A percentile compares a stretch with the other conserved stretches of the same genome.
phyloP scores from a whole-genome alignment of 2,113 vertebrate species.

The Zosterops lateralis region DNA sequence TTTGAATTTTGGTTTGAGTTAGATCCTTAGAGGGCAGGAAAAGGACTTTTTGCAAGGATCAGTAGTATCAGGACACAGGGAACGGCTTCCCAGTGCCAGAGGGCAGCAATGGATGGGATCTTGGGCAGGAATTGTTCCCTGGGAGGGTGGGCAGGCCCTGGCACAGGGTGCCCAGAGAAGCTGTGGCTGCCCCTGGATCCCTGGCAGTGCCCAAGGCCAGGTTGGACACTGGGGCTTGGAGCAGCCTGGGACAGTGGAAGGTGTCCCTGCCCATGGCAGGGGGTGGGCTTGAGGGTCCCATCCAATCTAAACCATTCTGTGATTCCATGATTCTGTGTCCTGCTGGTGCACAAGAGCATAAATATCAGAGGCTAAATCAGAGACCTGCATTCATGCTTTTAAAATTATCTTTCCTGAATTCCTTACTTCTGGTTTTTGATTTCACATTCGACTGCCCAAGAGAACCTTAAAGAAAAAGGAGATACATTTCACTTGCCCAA shows the following conservation, averaged over 20 bases:
- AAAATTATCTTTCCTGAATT: not conserved
- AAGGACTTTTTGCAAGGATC: not conserved
- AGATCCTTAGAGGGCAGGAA: not conserved
- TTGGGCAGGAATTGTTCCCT: not conserved
- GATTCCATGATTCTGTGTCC: not conserved
- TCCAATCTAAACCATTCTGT: not conserved
- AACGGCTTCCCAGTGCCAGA: not conserved
- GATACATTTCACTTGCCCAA: not conserved
- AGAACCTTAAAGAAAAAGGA: not conserved
- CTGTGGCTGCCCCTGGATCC: not conserved
- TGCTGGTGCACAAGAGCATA: not conserved
- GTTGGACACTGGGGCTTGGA: not conserved
- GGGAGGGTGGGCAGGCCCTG: not conserved
- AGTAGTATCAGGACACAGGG: not conserved
- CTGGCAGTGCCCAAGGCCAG: not conserved
- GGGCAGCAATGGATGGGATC: fast-evolving
- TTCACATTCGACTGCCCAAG: not conserved
- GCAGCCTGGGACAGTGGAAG: not conserved
- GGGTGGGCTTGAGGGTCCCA: fast-evolving
- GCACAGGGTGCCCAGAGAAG: not conserved
- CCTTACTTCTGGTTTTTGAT: not conserved
- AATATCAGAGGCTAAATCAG: not conserved
- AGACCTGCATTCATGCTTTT: not conserved
- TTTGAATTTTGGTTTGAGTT: not conserved
- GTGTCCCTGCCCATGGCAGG: not conserved